Percentiles rank a stretch among this genome's conserved stretches.
These are phyloP conservation scores for Protaetia brevitarsis DNA, from an alignment of 1,140 invertebrate genomes.

Conservation along the genomic window DNA sequence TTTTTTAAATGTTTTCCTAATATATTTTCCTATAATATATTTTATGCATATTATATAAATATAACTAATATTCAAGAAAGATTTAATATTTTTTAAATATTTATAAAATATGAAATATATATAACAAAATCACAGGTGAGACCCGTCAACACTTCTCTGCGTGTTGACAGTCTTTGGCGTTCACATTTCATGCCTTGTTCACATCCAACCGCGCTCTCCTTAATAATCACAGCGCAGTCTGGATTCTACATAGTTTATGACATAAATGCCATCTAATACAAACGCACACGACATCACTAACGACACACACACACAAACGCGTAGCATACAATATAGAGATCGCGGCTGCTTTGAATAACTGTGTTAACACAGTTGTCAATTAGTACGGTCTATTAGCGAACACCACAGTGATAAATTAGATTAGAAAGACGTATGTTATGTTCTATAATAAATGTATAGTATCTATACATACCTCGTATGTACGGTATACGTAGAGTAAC, in stretches of 20 bases:
- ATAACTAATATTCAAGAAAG: no score
- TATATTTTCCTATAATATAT: no score
- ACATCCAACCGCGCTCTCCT: not conserved
- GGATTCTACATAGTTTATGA: slow-evolving; percentile 12
- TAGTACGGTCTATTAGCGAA: slow-evolving; percentile 7
- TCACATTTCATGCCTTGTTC: slow-evolving; percentile 5
- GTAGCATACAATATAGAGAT: not conserved
- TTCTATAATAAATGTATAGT: no score
- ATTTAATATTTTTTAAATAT: no score
- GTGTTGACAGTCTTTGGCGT: no score
- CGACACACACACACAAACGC: not conserved
- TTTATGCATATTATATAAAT: no score
- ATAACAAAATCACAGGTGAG: no score
- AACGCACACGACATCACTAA: not conserved
- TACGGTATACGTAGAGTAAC: no score
- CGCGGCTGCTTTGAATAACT: not conserved
- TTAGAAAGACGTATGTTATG: slow-evolving; percentile 14
- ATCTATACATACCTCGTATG: no score
- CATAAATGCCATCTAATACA: not conserved
- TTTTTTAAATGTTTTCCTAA: no score
- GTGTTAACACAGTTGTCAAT: slow-evolving; percentile 12
- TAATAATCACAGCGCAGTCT: not conserved
- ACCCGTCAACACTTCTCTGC: no score
- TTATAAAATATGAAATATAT: no score
- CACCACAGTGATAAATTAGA: slow-evolving; percentile 13